Evolutionary conservation across 37 sponge, comb jelly and placozoan species (phyloP).

Genomic region (Mnemiopsis leidyi): DNA sequence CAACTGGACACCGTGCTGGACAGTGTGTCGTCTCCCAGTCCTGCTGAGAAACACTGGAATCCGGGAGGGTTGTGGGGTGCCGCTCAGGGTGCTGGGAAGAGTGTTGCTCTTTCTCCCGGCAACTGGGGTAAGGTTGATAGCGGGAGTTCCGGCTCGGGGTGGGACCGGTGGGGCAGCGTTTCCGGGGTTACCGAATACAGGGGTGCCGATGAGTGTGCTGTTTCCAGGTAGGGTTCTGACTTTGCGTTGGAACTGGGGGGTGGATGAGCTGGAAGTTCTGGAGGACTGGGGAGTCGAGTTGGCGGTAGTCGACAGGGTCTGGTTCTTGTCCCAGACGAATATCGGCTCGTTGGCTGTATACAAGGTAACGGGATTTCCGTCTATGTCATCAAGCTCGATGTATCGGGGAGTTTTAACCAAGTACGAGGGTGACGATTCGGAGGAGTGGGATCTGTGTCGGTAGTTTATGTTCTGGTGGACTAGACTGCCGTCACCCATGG

Average conservation of each 20-base stretch:
- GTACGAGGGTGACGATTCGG: slow-evolving; percentile 38
- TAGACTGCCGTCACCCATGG: not conserved
- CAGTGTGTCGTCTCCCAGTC: slow-evolving; percentile 1
- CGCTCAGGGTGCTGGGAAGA: not conserved
- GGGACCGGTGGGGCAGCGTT: slow-evolving; percentile 1
- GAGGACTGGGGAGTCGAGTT: not conserved
- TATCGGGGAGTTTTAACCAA: not conserved
- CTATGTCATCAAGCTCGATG: not conserved
- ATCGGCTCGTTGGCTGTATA: not conserved
- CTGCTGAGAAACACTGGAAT: not conserved
- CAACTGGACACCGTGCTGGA: not conserved
- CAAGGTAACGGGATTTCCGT: not conserved
- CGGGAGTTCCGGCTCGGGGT: slow-evolving; percentile 10
- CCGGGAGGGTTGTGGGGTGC: not conserved
- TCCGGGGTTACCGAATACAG: no score
- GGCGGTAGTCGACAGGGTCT: not conserved
- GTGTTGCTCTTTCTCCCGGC: slow-evolving; percentile 25
- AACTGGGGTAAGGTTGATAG: not conserved
- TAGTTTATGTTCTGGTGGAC: slow-evolving; percentile 19
- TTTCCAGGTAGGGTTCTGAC: not conserved
- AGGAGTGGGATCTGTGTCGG: slow-evolving; percentile 14
- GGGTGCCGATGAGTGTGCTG: not conserved
- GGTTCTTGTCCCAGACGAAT: not conserved
- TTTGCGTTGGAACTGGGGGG: not conserved
- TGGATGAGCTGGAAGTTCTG: not conserved